These are phyloP conservation scores for Lydus trimaculatus DNA, from an alignment of 2,888 invertebrate genomes.

Conservation along the genomic window DNA sequence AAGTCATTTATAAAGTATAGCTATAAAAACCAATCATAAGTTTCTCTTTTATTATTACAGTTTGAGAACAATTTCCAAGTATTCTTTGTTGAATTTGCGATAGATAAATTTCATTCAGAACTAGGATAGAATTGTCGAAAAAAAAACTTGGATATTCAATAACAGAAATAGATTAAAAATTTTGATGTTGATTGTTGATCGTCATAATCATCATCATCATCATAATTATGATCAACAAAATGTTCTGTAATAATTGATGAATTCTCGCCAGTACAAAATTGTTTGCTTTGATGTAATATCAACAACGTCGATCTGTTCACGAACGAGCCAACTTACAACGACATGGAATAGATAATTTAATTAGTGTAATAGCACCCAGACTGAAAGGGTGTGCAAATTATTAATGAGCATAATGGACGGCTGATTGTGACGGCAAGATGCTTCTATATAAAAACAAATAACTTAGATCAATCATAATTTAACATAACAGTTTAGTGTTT, in stretches of 20 bases:
- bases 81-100: neutral
- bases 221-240: neutral
- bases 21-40: neutral
- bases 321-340: conserved; percentile 39
- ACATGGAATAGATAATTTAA: conserved; percentile 51
- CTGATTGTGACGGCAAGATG: conserved; percentile 40
- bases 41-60: neutral
- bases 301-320: conserved; percentile 32
- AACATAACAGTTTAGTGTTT: neutral
- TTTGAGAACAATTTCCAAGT: neutral
- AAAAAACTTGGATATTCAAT: neutral
- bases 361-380: conserved; percentile 48
- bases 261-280: conserved; percentile 21
- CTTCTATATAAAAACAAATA: conserved; percentile 9
- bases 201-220: neutral
- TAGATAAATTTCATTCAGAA: neutral
- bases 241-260: neutral
- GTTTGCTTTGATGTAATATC: conserved; percentile 35
- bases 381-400: conserved; percentile 53
- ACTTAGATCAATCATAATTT: conserved; percentile 21
- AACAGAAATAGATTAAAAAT: neutral
- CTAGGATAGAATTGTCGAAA: no score
- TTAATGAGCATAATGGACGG: conserved; percentile 50
- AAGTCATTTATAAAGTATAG: neutral
- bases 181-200: neutral